A percentile compares a stretch with the other conserved stretches of the same genome.
Evolutionary conservation across 2,113 vertebrate species (phyloP).

Genomic region (Eira barbara): DNA sequence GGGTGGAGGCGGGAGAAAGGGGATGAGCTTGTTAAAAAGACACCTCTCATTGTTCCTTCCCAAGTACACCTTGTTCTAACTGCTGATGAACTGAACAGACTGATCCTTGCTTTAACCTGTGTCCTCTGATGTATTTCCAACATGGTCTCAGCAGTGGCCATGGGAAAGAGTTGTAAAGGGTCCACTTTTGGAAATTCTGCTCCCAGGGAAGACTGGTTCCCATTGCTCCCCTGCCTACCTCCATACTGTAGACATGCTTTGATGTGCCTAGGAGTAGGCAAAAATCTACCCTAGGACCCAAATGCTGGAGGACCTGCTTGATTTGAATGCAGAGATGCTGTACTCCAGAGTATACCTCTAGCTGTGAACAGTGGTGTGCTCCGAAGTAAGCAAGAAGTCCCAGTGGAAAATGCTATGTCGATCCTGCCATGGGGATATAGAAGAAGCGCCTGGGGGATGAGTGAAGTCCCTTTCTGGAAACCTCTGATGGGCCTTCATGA

Average conservation of each 20-base stretch:
- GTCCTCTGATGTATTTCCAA: background rate
- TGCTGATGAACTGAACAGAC: background rate
- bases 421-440: too few species aligned
- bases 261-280: background rate
- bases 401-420: fast-evolving
- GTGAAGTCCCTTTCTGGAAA: background rate
- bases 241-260: background rate
- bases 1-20: fast-evolving
- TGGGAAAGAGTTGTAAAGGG: background rate
- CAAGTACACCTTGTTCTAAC: background rate
- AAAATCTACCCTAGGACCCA: background rate
- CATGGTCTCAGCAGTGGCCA: background rate
- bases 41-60: background rate
- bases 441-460: background rate
- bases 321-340: background rate
- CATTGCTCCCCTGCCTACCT: background rate
- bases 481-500: background rate
- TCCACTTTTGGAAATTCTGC: background rate
- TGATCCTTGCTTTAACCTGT: background rate
- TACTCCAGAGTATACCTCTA: background rate
- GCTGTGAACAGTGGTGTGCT: background rate
- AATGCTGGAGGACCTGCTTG: background rate
- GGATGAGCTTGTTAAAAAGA: background rate
- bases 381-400: background rate
- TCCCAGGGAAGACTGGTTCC: background rate